Base-by-base conservation (phyloP, 2,113 vertebrate genomes). In the Siphamia tubifer region DNA sequence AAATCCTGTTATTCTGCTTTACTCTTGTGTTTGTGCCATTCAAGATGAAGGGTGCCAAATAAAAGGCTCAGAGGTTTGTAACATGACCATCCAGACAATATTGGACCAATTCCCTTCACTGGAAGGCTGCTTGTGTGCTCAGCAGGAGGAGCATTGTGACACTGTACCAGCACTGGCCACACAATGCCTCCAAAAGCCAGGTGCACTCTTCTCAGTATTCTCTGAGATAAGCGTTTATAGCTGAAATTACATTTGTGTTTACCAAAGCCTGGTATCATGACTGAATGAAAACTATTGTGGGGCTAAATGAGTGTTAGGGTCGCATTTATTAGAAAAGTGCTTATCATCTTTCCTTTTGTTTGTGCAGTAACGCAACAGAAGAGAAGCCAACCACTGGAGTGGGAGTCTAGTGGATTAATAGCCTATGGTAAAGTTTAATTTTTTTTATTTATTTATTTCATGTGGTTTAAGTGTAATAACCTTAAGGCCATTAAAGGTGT, bases 41-140 rank as follows among this genome's bases (percentile, higher is more conserved):
- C 53, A 84, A 95, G 96, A 87, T 85, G 90, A 91, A 56, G 68
- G 72, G 65, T 96, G 94, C 79, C 89, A 91, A 74, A 86, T 91
- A 72, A 94, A 87, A 74, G 91, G 91, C 35, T 52, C 78, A 39
- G 58, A 75, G 49, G 69, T 17, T 31, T 98, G 95, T 87, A 94
- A 93, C 47, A 63, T 83, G 84, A 94, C 89, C 43, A 87, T 95
- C 68, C 87, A 90, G 45, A 77, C 71, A 19, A 78, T 94, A 48
- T 54, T 91, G 71, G 79, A 91, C 0, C 63, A 63, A 30, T 92
- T 92, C 45, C 87, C 91, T 12, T 87, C 89, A 7, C 86, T 94
- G 84, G 90, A 42, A 81, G 86, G 74, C 9, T 96, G 95, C 79
- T 58, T 92, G 79, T 97, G 95, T 30, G 39, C 56, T 53, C 67